Evolutionary conservation across 2,888 invertebrate species (phyloP), one percentile per base, ranked within the genome.

Genomic region (Spilosoma lubricipeda): DNA sequence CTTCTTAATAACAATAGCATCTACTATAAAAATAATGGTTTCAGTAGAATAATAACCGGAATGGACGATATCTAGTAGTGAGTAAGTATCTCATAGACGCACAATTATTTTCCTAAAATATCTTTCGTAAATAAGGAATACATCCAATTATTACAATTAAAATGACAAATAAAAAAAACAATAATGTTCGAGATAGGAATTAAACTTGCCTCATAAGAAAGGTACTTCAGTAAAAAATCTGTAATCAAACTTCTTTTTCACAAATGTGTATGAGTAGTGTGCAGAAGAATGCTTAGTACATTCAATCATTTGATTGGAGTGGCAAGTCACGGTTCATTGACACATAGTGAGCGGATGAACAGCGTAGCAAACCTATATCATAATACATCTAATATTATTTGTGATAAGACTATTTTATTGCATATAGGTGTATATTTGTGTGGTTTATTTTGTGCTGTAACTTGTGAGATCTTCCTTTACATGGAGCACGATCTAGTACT

Each of bases 281-380:
- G 9, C n/a, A 27, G 59, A 59, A 59, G 59, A 59, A 59, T 59
- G 13, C 27, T 59, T 15, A 27, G 59, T 59, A 59, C 27, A 59
- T 59, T 27, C n/a, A 30, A 59, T 27, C n/a, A 59, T 59, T 59
- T 15, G n/a, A 30, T 59, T n/a, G 27, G 59, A 59, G 52, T 59
- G 23, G 20, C 5, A 33, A 67, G 1, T 30, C 13, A 42, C 13
- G 45, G n/a, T 63, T 59, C 59, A 59, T 59, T 59, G 59, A 59
- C 59, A 59, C 59, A 59, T 52, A 56, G 52, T 56, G 52, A 56
- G 52, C n/a, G n/a, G 52, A n/a, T 56, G n/a, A 56, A 56, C n/a
- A 9, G 52, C 52, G n/a, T 3, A 56, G 52, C 9, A 23, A 56
- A 56, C n/a, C 11, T 56, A 56, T 56, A 56, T 56, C 9, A 56